Base-by-base conservation (phyloP, 2,888 invertebrate species). In the Lasioglossum vierecki region DNA sequence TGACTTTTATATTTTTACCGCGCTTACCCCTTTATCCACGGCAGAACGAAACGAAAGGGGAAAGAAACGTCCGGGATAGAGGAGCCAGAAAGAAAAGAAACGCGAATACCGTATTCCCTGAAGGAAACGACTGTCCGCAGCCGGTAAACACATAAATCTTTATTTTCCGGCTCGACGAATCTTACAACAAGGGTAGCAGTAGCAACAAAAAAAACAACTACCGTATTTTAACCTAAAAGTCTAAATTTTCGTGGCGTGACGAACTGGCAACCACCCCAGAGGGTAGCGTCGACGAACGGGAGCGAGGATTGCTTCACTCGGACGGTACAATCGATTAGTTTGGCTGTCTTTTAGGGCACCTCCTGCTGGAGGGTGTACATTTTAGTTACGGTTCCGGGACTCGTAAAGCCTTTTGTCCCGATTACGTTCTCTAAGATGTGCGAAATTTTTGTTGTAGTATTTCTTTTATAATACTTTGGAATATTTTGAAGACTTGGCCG, bases 1-100 rank as follows among this genome's bases (percentile, higher is more conserved):
- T 91, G 91, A 93, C 93, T 93, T 93, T 91, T 92, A 92, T 92
- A 92, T 92, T 93, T 94, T 94, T 91, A 92, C 89, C 91, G 74
- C 75, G 89, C 78, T 86, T 41, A 91, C 89, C 92, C 91, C 90
- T 91, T 93, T 92, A 83, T 35, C 57, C 18, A 46, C 57, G 46
- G 71, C 68, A 80, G 68, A 53, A 22, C 53, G 49, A 49, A 49
- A 73, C 80, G 76, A 68, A 15, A 73, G 81, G 72, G 76, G 85
- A 81, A 76, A 74, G 74, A 22, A 57, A 66, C 57, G 41, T 35
- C n/a, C 63, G 70, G n/a, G 57, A 57, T 57, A n/a, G 57, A 53
- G 57, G 80, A 41, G 60, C 44, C 30, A 75, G 76, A 11, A 11
- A 4, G n/a, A 41, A 84, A 86, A 88, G 83, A 87, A 85, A 90